Conservation (phyloP, 2,113 vertebrate genomes). For the Amazona vittata region DNA sequence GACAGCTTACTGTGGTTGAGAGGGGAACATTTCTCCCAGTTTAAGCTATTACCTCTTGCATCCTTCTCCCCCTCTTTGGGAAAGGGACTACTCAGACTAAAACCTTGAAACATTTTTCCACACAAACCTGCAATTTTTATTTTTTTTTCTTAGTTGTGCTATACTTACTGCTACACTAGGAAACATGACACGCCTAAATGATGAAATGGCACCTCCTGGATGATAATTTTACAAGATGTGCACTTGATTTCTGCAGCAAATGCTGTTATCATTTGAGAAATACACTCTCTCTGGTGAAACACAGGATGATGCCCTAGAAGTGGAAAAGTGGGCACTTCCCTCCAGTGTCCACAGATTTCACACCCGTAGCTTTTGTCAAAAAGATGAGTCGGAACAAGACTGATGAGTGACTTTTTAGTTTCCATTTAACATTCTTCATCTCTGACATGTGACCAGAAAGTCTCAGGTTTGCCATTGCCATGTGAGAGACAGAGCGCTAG, state of each 20-base stretch:
- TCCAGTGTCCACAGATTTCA: background rate
- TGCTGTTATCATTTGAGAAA: background rate
- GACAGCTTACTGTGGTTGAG: background rate
- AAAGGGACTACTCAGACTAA: background rate
- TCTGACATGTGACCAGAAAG: background rate
- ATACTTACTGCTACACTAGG: background rate
- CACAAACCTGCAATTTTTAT: background rate
- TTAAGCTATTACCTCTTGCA: background rate
- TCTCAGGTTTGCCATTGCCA: background rate
- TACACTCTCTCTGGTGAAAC: background rate
- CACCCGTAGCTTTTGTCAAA: background rate
- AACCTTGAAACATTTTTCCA: background rate
- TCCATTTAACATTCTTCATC: background rate
- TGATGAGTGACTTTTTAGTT: background rate
- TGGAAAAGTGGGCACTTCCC: background rate
- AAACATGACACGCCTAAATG: background rate
- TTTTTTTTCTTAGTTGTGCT: background rate
- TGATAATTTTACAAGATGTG: background rate
- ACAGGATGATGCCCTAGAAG: background rate
- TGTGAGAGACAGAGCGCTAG: background rate
- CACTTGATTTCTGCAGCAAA: background rate
- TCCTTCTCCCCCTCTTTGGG: background rate
- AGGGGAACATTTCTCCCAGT: background rate
- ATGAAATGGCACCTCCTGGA: background rate
- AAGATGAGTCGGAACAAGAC: background rate